Percentiles rank a stretch among this genome's conserved stretches.
phyloP scores from a whole-genome alignment of 92 coral and sea anemone species.

The Parazoanthus darwini region DNA sequence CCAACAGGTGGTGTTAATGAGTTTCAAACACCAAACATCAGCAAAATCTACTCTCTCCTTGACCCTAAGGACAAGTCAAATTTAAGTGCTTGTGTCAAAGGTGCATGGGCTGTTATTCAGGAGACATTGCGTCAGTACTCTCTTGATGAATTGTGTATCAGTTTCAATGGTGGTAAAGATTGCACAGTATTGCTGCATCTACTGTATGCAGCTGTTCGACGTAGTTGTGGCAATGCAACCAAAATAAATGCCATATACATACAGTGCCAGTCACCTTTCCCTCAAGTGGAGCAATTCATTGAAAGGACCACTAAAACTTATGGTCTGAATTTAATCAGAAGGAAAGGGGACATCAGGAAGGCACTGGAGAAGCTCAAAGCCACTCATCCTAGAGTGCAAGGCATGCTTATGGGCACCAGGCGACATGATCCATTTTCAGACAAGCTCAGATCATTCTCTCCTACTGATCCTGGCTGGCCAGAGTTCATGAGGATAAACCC shows the following conservation, averaged over 20 bases:
- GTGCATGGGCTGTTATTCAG: slow-evolving; percentile 96
- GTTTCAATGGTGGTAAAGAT: slow-evolving; percentile 99
- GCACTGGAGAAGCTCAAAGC: slow-evolving; percentile 71
- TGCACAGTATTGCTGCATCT: slow-evolving; percentile 88
- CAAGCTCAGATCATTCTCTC: slow-evolving; percentile 77
- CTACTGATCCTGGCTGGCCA: slow-evolving; percentile 98
- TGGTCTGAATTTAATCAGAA: slow-evolving; percentile 73
- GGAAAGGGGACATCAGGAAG: slow-evolving; percentile 74
- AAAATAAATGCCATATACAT: slow-evolving; percentile 84
- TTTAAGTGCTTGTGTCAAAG: slow-evolving; percentile 85
- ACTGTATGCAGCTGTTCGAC: slow-evolving; percentile 67
- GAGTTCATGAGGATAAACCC: slow-evolving; percentile 92
- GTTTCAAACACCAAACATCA: slow-evolving; percentile 1
- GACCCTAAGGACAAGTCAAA: slow-evolving; percentile 65
- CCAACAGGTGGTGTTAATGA: background rate
- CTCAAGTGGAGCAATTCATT: slow-evolving; percentile 91
- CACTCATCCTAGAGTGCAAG: slow-evolving; percentile 81
- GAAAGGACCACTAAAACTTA: slow-evolving; percentile 65
- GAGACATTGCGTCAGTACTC: slow-evolving; percentile 78
- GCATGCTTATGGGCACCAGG: slow-evolving; percentile 90
- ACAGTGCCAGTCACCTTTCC: slow-evolving; percentile 79
- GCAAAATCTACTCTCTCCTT: slow-evolving; percentile 62
- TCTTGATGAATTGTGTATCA: slow-evolving; percentile 87
- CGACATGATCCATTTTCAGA: slow-evolving; percentile 95
- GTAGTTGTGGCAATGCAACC: slow-evolving; percentile 36